These are phyloP conservation scores for Chrysolina oricalcia DNA, from an alignment of 2,888 invertebrate species.

Conservation along the genomic window DNA sequence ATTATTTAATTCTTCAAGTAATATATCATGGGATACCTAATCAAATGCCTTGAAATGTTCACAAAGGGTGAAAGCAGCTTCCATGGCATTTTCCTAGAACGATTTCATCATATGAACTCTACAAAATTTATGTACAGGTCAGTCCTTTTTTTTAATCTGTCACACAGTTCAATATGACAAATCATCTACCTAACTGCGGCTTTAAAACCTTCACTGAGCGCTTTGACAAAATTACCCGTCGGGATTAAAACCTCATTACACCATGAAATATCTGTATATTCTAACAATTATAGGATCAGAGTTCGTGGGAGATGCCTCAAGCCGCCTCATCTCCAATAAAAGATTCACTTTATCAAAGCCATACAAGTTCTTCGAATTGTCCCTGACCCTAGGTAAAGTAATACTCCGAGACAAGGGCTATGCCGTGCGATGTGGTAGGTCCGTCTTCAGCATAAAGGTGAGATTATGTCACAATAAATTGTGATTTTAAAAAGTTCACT, in stretches of 20 bases:
- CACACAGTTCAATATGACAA: too few species aligned
- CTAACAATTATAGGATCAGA: conserved; percentile 34
- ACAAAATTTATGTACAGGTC: too few species aligned
- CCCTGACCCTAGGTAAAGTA: conserved; percentile 65
- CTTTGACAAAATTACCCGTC: background rate
- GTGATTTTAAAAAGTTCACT: conserved; percentile 37
- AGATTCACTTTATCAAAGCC: conserved; percentile 50
- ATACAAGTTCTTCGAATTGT: conserved; percentile 48
- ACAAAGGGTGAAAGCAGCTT: too few species aligned
- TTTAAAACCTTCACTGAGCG: too few species aligned
- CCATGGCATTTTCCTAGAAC: too few species aligned
- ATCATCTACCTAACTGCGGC: too few species aligned
- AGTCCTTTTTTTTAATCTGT: too few species aligned
- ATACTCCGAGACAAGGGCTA: conserved; percentile 60
- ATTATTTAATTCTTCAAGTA: too few species aligned
- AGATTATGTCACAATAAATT: conserved; percentile 61
- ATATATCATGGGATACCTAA: too few species aligned
- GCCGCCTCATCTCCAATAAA: conserved; percentile 43
- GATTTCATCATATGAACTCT: too few species aligned
- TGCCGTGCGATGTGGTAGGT: conserved; percentile 63
- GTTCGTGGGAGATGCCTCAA: conserved; percentile 39
- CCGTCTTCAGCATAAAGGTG: conserved; percentile 53
- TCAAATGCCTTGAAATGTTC: too few species aligned
- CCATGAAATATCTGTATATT: conserved; percentile 28
- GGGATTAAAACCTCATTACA: conserved; percentile 24